These are phyloP conservation scores for Fragum fragum DNA, from an alignment of 2,888 invertebrate species.

Conservation along the genomic window DNA sequence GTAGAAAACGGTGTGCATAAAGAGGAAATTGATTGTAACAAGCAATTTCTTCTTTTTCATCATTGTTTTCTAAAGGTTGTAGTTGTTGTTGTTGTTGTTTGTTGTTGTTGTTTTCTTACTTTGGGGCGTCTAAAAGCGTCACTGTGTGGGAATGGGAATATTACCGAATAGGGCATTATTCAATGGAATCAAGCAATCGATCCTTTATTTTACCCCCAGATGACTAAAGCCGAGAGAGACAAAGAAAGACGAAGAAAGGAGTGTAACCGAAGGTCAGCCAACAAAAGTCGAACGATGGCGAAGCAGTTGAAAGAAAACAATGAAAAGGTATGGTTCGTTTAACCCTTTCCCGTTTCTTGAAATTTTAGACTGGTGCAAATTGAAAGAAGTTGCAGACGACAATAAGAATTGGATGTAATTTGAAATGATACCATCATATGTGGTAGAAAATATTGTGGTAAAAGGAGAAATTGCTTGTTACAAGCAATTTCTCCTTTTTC, in stretches of 20 bases:
- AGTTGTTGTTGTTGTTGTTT: not conserved
- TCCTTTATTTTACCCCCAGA: constrained; percentile 1
- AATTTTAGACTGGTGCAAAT: no score
- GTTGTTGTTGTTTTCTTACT: no score
- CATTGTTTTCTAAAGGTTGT: not conserved
- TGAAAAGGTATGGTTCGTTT: constrained; percentile 15
- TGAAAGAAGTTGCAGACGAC: no score
- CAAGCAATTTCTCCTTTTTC: no score
- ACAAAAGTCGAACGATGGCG: not conserved
- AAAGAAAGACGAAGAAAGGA: not conserved
- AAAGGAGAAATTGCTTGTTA: no score
- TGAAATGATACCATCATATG: no score
- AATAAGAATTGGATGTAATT: no score
- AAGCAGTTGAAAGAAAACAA: not conserved
- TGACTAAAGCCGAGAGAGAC: not conserved
- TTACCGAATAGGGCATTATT: not conserved
- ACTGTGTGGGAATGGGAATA: not conserved
- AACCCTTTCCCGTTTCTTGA: no score
- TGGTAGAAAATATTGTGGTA: no score
- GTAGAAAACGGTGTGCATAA: no score
- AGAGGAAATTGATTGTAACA: no score
- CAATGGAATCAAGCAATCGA: not conserved
- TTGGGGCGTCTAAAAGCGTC: not conserved
- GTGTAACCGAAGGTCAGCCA: constrained; percentile 4
- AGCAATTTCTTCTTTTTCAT: no score